These are phyloP conservation scores for Aphodius sticticus DNA, from an alignment of 2,888 invertebrate species.

Conservation along the genomic window DNA sequence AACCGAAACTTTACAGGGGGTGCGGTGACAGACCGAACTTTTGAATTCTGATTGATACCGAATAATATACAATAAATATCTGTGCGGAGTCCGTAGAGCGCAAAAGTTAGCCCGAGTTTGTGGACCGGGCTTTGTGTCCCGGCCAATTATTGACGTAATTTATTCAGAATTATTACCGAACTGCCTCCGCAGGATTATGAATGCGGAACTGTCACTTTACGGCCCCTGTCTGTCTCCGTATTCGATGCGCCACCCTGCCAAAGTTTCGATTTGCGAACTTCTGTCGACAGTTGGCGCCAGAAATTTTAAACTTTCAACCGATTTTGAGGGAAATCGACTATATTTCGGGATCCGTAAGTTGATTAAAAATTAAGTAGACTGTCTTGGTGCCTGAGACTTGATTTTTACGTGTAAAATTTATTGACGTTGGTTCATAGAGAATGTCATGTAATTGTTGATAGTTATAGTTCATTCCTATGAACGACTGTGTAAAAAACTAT, in stretches of 20 bases:
- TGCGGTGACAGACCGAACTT: not conserved
- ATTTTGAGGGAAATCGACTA: not conserved
- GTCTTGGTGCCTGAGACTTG: too few relatives aligned
- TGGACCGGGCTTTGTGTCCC: not conserved
- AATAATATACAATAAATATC: conserved; percentile 4
- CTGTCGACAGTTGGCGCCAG: not conserved
- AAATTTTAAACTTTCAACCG: too few relatives aligned
- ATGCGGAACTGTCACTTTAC: not conserved
- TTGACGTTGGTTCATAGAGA: too few relatives aligned
- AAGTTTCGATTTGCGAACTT: not conserved
- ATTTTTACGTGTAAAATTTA: too few relatives aligned
- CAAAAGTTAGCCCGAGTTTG: not conserved
- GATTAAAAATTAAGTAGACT: not conserved
- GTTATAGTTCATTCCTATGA: too few relatives aligned
- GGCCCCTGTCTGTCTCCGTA: not conserved
- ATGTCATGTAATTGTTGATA: too few relatives aligned
- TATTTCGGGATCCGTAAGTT: not conserved
- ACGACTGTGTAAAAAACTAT: too few relatives aligned
- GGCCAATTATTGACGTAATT: not conserved
- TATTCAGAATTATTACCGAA: not conserved
- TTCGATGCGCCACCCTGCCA: not conserved
- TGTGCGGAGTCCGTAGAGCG: not conserved
- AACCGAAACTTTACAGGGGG: too few relatives aligned
- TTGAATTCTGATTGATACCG: not conserved
- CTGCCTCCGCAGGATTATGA: not conserved